phyloP scores from a whole-genome alignment of 2,888 invertebrate genomes.

The Orthosia gracilis region DNA sequence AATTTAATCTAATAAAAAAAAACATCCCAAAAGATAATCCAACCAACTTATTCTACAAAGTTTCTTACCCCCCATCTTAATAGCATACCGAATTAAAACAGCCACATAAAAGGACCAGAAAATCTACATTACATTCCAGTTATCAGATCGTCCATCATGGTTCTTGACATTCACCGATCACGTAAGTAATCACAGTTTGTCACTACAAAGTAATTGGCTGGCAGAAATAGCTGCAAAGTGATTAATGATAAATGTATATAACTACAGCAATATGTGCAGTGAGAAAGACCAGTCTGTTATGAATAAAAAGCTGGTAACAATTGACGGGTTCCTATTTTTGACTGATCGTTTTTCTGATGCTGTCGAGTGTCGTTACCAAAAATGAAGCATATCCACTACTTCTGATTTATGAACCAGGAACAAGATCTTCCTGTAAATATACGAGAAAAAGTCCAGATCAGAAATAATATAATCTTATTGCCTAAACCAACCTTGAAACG shows the following conservation, averaged over 20 bases:
- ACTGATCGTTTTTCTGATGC: not conserved
- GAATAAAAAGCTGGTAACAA: slow-evolving; percentile 4
- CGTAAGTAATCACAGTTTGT: slow-evolving; percentile 57
- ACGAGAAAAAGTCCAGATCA: too few species aligned
- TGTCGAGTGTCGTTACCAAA: not conserved
- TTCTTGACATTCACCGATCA: slow-evolving; percentile 49
- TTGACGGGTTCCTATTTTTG: not conserved
- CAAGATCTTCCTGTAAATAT: too few species aligned
- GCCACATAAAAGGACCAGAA: slow-evolving; percentile 32
- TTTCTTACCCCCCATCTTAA: not conserved
- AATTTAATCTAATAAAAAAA: too few species aligned
- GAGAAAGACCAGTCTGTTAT: not conserved
- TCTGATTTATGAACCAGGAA: not conserved
- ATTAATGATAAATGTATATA: slow-evolving; percentile 37
- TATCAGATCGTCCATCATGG: slow-evolving; percentile 49
- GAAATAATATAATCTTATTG: too few species aligned
- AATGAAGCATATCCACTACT: not conserved
- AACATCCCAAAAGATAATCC: not conserved
- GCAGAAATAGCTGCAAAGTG: slow-evolving; percentile 42
- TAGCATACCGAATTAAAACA: slow-evolving; percentile 32
- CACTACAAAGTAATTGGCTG: slow-evolving; percentile 46
- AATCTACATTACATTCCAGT: slow-evolving; percentile 34
- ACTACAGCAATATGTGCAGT: slow-evolving; percentile 6
- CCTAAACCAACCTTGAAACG: too few species aligned
- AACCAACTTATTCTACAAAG: not conserved